Conservation (phyloP, 2,797 vertebrate genomes). For the Lindbergichthys nudifrons region DNA sequence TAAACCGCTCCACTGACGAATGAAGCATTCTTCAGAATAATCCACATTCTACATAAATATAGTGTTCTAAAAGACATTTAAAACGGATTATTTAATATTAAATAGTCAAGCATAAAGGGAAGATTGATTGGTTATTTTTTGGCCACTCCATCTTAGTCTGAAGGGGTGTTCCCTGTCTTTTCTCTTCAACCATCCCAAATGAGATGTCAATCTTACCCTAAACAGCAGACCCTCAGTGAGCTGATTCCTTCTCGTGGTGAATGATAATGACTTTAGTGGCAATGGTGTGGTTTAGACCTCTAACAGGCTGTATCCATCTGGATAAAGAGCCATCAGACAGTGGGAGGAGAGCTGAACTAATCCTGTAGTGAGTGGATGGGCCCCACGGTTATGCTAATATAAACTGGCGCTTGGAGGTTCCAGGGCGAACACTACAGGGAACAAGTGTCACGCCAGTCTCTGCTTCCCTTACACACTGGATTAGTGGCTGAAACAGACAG, state of each 20-base stretch:
- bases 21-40: background rate
- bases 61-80: constrained; percentile 7
- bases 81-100: constrained; percentile 32
- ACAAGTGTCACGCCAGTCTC: constrained; percentile 71
- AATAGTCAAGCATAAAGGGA: constrained; percentile 62
- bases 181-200: constrained; percentile 75
- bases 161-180: constrained; percentile 67
- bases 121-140: constrained; percentile 60
- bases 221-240: constrained; percentile 72
- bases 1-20: background rate
- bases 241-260: constrained; percentile 74
- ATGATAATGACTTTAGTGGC: constrained; percentile 80
- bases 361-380: constrained; percentile 78
- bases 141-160: constrained; percentile 72
- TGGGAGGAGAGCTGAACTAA: constrained; percentile 84
- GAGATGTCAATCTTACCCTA: constrained; percentile 76
- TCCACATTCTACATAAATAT: background rate
- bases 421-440: constrained; percentile 59
- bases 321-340: constrained; percentile 83
- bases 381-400: constrained; percentile 81
- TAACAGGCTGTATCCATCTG: constrained; percentile 74
- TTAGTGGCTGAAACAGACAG: constrained; percentile 66
- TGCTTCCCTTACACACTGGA: constrained; percentile 70
- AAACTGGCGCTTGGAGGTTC: constrained; percentile 59
- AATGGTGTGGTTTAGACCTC: constrained; percentile 71